Conservation (phyloP, 1,140 invertebrate species). For the Drosophila orosa region DNA sequence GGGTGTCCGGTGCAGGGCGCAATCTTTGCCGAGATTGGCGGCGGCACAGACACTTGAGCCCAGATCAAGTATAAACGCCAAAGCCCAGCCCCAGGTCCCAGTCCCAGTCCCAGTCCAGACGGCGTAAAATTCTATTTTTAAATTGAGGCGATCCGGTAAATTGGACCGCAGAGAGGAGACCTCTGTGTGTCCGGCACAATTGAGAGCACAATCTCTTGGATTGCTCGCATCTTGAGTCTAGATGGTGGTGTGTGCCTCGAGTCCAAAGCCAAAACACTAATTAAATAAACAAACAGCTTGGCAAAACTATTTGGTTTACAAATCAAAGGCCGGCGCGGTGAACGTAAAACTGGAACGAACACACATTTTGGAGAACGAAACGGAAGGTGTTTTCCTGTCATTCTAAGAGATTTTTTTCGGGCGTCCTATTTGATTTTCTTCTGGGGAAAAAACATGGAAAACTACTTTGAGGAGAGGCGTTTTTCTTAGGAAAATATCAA, state of each 20-base stretch:
- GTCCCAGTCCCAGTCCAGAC: neutral
- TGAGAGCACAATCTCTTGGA: conserved; percentile 6
- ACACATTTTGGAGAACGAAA: conserved; percentile 10
- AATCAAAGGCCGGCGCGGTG: conserved; percentile 49
- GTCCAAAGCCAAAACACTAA: conserved; percentile 40
- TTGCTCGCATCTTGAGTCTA: neutral
- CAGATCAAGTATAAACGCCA: conserved; percentile 59
- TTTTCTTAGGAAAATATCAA: neutral
- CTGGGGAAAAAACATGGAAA: neutral
- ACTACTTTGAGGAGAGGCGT: neutral
- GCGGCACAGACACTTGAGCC: conserved; percentile 40
- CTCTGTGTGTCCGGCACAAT: conserved; percentile 13
- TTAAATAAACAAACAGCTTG: conserved; percentile 76
- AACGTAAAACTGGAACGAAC: conserved; percentile 34
- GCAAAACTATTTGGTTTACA: conserved; percentile 70
- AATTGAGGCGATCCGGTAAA: conserved; percentile 62
- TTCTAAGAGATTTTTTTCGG: conserved; percentile 5
- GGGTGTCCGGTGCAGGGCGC: conserved; percentile 11
- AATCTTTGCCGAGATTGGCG: conserved; percentile 15
- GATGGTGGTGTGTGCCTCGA: neutral
- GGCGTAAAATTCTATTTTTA: conserved; percentile 38
- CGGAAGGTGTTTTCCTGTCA: conserved; percentile 8
- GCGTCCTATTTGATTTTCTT: conserved; percentile 5
- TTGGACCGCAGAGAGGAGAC: conserved; percentile 42
- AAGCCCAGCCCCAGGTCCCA: neutral